Conservation (phyloP, 1,140 invertebrate genomes). For the Branchinecta lynchi region DNA sequence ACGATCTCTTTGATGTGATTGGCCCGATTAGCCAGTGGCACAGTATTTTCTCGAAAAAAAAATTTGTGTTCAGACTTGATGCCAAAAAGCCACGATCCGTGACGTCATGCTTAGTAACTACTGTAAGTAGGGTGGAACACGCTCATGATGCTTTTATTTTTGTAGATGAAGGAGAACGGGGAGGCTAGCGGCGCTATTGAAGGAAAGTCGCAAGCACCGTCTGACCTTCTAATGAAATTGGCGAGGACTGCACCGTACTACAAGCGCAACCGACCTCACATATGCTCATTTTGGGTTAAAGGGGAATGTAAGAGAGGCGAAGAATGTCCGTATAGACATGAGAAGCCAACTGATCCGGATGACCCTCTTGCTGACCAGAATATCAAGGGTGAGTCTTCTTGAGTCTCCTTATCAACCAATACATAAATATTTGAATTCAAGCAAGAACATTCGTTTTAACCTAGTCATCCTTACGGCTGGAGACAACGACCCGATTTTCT, state of each 20-base stretch:
- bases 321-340: conserved; percentile 98
- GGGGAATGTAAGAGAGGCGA: conserved; percentile 97
- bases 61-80: too few species aligned
- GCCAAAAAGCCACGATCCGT: too few species aligned
- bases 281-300: conserved; percentile 99
- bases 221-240: conserved; percentile 79
- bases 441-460: too few species aligned
- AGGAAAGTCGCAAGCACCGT: conserved; percentile 37
- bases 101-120: too few species aligned
- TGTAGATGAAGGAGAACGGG: background rate
- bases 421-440: too few species aligned
- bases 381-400: conserved; percentile 66
- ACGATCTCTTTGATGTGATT: too few species aligned
- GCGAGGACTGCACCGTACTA: conserved; percentile 96
- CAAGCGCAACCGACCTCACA: conserved; percentile 94
- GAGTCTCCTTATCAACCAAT: background rate
- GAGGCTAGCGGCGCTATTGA: conserved; percentile 20
- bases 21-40: too few species aligned
- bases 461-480: too few species aligned
- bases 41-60: too few species aligned
- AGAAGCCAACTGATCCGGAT: conserved; percentile 98
- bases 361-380: conserved; percentile 98
- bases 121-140: too few species aligned
- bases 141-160: background rate
- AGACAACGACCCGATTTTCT: too few species aligned